Base-by-base conservation (phyloP, 2,113 vertebrate species). In the Poicephalus meyeri region DNA sequence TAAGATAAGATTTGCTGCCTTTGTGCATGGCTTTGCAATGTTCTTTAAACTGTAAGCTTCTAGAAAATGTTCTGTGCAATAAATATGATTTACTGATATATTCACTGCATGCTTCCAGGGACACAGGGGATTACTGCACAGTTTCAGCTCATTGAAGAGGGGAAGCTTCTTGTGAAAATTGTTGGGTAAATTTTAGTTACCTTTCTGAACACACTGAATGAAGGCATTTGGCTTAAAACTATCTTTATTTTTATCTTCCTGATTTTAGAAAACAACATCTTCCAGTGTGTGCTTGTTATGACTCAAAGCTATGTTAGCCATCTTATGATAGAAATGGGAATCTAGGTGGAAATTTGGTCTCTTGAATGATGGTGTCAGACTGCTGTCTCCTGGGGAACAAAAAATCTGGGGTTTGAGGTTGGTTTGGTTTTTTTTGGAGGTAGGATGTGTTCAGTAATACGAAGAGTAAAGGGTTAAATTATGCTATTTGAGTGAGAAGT, bases 401-500 rank as follows among this genome's bases (percentile, higher is more conserved):
- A 39, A 20, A 29, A 21, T 9, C 28, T 13, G 10, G 37, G 24
- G 20, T 63, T 63, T 55, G 31, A 65, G 56, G 39, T 13, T 47
- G 26, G 16, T 77, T n/a, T 46, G 11, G 4, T 5, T n/a, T 53
- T 37, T 52, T 33, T 42, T 28, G 26, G 18, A 52, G 14, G 28
- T 7, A 25, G 18, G 16, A 0, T 12, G 33, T 65, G 42, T 69
- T 77, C 46, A 46, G 13, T 58, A 42, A 49, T 50, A 60, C 1
- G 13, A 19, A 65, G 35, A 41, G 37, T 44, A 29, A 87, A 80
- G n/a, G n/a, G 20, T 79, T 84, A n/a, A 68, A 46, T 79, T 28
- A 15, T 0, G 0, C 33, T 50, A 1, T 53, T 52, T 86, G 17
- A 21, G 24, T 39, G 60, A 80, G 46, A 42, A 39, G 6, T n/a